phyloP scores from a whole-genome alignment of 2,888 invertebrate genomes.

The Halictus quadricinctus region DNA sequence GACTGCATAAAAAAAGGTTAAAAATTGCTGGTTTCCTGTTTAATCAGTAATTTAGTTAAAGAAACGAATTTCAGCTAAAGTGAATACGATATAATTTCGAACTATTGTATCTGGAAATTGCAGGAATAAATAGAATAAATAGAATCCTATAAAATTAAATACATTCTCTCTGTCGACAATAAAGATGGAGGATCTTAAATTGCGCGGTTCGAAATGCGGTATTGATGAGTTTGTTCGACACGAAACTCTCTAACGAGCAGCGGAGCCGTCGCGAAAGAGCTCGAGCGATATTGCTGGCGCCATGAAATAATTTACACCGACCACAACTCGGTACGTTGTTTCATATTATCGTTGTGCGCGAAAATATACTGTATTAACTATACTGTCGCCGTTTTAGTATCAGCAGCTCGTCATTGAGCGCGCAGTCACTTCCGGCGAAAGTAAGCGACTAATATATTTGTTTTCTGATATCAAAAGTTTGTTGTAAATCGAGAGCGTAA shows the following conservation, averaged over 20 bases:
- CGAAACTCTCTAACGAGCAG: neutral
- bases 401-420: neutral
- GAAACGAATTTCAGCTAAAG: neutral
- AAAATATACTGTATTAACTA: conserved; percentile 6
- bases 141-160: neutral
- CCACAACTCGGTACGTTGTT: neutral
- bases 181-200: neutral
- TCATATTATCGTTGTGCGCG: neutral
- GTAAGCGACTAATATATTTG: neutral
- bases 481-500: neutral
- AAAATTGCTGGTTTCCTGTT: neutral
- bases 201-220: neutral
- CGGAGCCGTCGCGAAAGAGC: neutral
- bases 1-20: too few species aligned
- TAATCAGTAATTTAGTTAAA: neutral
- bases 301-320: neutral
- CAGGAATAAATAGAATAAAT: neutral
- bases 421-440: neutral
- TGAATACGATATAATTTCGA: neutral
- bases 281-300: neutral
- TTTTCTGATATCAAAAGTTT: neutral
- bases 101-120: neutral
- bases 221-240: conserved; percentile 5
- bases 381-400: conserved; percentile 4
- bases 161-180: neutral